Percentiles rank a stretch among this genome's conserved stretches.
These are phyloP conservation scores for Nothobranchius kuhntae DNA, from an alignment of 2,113 vertebrate species.

Conservation along the genomic window DNA sequence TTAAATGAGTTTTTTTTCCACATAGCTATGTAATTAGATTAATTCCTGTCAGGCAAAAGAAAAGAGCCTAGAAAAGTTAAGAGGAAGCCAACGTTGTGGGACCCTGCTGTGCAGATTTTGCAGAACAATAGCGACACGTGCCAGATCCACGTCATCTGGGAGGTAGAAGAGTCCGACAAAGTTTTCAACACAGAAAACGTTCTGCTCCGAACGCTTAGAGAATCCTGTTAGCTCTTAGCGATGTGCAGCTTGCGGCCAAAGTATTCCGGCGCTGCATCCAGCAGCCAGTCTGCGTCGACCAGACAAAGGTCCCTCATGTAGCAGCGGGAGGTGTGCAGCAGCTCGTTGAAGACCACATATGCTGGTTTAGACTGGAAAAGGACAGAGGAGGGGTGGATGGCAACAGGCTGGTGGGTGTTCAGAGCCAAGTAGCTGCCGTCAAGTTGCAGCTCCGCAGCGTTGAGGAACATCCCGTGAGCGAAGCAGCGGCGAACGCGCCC, in stretches of 20 bases:
- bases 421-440: slow-evolving; percentile 88
- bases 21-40: background rate
- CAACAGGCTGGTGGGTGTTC: slow-evolving; percentile 86
- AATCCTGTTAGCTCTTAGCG: slow-evolving; percentile 64
- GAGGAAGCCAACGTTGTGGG: slow-evolving; percentile 36
- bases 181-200: slow-evolving; percentile 10
- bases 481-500: slow-evolving; percentile 87
- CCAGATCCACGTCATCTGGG: slow-evolving; percentile 30
- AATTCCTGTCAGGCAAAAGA: slow-evolving; percentile 8
- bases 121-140: slow-evolving; percentile 34
- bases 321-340: slow-evolving; percentile 90
- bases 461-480: slow-evolving; percentile 91
- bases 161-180: slow-evolving; percentile 56
- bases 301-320: slow-evolving; percentile 95
- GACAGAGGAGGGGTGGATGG: slow-evolving; percentile 94
- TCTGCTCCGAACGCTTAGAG: background rate
- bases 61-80: slow-evolving; percentile 12
- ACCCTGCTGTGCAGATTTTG: slow-evolving; percentile 41
- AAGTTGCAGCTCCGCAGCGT: slow-evolving; percentile 87
- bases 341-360: slow-evolving; percentile 88
- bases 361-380: slow-evolving; percentile 92
- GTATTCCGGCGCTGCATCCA: slow-evolving; percentile 88
- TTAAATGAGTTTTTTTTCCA: background rate
- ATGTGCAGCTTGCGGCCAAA: slow-evolving; percentile 86
- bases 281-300: slow-evolving; percentile 91